phyloP scores from a whole-genome alignment of 2,888 invertebrate species.

The Hemithea aestivaria region DNA sequence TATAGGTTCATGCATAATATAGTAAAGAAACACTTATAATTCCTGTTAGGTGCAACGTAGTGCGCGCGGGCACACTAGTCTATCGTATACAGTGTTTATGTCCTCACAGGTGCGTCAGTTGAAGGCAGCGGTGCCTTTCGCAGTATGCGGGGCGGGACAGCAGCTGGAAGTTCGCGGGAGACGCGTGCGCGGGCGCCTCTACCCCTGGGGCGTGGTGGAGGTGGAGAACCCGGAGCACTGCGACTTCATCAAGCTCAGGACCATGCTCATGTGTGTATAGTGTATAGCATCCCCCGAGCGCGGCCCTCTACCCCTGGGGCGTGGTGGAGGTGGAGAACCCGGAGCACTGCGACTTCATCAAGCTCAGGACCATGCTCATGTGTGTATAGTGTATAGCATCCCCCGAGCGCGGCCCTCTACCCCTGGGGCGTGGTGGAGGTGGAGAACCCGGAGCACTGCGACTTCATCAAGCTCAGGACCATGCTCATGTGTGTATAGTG shows the following conservation, averaged over 20 bases:
- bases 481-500: conserved; percentile 89
- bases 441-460: conserved; percentile 98
- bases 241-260: conserved; percentile 97
- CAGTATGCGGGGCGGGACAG: conserved; percentile 98
- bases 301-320: conserved; percentile 98
- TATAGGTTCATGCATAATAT: no score
- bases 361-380: conserved; percentile 97
- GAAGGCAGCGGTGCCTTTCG: conserved; percentile 97
- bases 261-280: conserved; percentile 91
- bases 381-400: conserved; percentile 49
- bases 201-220: conserved; percentile 99
- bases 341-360: conserved; percentile 98
- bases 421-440: conserved; percentile 99
- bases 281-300: conserved; percentile 78
- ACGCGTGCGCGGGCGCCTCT: conserved; percentile 95
- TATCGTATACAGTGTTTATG: no score
- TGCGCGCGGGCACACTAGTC: no score
- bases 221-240: conserved; percentile 99
- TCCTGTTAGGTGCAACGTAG: no score
- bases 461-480: conserved; percentile 97
- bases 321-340: conserved; percentile 99
- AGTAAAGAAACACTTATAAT: no score
- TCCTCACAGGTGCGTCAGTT: conserved; percentile 91
- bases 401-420: conserved; percentile 93
- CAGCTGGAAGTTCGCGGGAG: conserved; percentile 96